phyloP scores from a whole-genome alignment of 2,888 invertebrate species.

The Drosophila kanekoi region DNA sequence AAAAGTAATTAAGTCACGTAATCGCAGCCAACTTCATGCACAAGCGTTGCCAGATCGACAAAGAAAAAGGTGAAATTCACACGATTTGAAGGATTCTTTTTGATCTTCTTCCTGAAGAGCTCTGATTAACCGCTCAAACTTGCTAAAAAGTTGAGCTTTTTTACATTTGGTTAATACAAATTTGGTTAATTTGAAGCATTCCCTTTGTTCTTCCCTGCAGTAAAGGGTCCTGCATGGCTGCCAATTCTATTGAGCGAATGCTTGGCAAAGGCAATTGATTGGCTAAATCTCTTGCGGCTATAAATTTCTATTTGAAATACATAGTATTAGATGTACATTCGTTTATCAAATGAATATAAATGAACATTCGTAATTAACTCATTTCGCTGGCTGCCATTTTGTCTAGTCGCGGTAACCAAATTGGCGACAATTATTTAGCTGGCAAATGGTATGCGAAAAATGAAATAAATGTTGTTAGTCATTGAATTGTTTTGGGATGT shows the following conservation, averaged over 20 bases:
- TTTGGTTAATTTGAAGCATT: no score
- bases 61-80: no score
- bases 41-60: no score
- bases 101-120: no score
- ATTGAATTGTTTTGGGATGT: constrained; percentile 3
- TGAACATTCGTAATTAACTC: constrained; percentile 42
- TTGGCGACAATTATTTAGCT: constrained; percentile 59
- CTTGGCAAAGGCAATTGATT: not conserved
- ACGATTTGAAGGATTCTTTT: no score
- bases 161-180: no score
- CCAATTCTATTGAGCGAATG: not conserved
- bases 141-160: no score
- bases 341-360: constrained; percentile 25
- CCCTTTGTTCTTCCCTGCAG: no score
- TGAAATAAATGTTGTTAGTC: constrained; percentile 42
- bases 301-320: not conserved
- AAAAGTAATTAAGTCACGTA: no score
- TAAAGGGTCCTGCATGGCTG: not conserved
- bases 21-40: no score
- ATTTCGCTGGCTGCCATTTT: constrained; percentile 43
- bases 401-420: constrained; percentile 62
- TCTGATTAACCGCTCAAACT: no score
- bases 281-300: not conserved
- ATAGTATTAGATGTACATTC: constrained; percentile 15
- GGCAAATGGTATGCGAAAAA: constrained; percentile 54